Evolutionary conservation across 2,113 vertebrate species (phyloP).

Genomic region (Sardina pilchardus): DNA sequence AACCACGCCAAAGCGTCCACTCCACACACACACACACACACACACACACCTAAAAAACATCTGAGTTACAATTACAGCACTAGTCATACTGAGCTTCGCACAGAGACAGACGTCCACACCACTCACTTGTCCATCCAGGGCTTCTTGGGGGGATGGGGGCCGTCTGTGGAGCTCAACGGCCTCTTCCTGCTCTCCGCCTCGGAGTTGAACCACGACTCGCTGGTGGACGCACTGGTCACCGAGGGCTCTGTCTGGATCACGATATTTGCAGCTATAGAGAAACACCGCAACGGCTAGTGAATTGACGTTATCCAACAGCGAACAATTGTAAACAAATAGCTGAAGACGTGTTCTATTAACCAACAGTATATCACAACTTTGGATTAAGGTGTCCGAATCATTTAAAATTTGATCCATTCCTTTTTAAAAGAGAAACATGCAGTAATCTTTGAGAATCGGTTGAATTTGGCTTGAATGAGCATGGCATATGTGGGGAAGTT

Average conservation of each 20-base stretch:
- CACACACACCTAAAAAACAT: neutral
- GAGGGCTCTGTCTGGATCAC: slow-evolving; percentile 91
- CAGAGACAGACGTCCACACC: neutral
- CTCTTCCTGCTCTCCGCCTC: slow-evolving; percentile 91
- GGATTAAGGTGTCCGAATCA: neutral
- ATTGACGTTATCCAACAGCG: neutral
- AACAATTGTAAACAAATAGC: neutral
- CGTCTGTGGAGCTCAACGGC: slow-evolving; percentile 75
- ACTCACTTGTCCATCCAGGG: slow-evolving; percentile 95
- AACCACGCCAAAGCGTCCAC: too few species aligned
- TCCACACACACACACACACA: neutral
- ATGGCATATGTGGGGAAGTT: neutral
- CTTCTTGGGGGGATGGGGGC: slow-evolving; percentile 80
- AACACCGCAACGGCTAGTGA: neutral
- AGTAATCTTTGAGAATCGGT: neutral
- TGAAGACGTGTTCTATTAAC: neutral
- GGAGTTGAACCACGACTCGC: slow-evolving; percentile 79
- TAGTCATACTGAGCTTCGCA: too few species aligned
- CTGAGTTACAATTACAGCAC: too few species aligned
- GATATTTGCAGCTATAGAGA: slow-evolving; percentile 85
- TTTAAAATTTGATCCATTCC: neutral
- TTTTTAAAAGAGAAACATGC: neutral
- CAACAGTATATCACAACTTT: too few species aligned
- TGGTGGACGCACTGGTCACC: slow-evolving; percentile 73
- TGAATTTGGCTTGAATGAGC: neutral